phyloP scores from a whole-genome alignment of 2,888 invertebrate genomes.

The Meandrusa payeni region DNA sequence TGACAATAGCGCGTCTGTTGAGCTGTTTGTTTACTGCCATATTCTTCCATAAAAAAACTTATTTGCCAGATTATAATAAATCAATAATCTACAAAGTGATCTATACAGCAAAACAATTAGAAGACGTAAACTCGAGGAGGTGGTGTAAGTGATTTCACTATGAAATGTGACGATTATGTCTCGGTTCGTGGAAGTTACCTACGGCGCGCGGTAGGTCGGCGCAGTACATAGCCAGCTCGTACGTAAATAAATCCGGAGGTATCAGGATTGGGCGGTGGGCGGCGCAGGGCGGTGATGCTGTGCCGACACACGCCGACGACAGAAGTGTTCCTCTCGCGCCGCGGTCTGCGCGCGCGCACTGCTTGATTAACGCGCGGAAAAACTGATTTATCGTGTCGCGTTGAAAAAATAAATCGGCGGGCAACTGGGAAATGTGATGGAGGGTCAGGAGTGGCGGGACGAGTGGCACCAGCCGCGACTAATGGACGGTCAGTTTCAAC shows the following conservation, averaged over 20 bases:
- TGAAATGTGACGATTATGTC: not conserved
- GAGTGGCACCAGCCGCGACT: conserved; percentile 72
- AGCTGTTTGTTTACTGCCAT: no score
- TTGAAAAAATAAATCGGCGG: conserved; percentile 74
- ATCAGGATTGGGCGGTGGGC: conserved; percentile 56
- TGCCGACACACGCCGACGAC: conserved; percentile 86
- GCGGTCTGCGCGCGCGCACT: conserved; percentile 56
- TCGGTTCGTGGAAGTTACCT: conserved; percentile 27
- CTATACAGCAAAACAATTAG: no score
- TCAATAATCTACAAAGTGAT: no score
- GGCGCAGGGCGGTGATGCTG: conserved; percentile 38
- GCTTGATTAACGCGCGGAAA: conserved; percentile 39
- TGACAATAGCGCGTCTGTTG: no score
- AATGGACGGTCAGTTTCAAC: conserved; percentile 65
- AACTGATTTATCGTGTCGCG: conserved; percentile 78
- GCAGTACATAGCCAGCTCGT: conserved; percentile 38
- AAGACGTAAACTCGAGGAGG: no score
- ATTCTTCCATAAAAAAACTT: no score
- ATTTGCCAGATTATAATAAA: no score
- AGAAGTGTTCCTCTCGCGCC: conserved; percentile 82
- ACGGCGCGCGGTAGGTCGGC: conserved; percentile 27
- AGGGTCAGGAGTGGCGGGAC: conserved; percentile 75
- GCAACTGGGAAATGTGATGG: conserved; percentile 70
- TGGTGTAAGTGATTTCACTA: no score
- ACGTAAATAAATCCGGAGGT: conserved; percentile 46